Evolutionary conservation across 2,797 vertebrate genomes (phyloP), one percentile per base, ranked within the genome.

Genomic region (Triplophysa bombifrons): DNA sequence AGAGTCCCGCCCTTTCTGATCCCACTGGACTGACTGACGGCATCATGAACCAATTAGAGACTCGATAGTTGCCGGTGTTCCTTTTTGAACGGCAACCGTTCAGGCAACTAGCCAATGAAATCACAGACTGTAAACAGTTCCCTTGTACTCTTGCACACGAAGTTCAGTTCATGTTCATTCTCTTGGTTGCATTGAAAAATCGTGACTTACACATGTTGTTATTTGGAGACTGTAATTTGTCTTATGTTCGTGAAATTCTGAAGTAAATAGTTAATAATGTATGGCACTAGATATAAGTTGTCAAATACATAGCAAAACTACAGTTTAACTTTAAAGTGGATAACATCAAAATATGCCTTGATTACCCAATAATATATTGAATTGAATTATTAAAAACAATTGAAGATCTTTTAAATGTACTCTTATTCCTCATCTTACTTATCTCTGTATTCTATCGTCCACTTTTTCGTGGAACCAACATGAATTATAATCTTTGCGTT

Each of bases 1-100:
- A 82, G 48, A 67, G 4, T 85, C 83, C 87, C 87, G 83, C 86
- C 88, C 80, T 83, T 76, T 84, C 76, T 58, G 38, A 22, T 7
- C 65, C 76, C 64, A 38, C 50, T n/a, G 5, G 16, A 1, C 0
- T 85, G 80, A 87, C 9, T 22, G 87, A 85, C 75, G 44, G 48
- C 3, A 12, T 19, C 4, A 0, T 14, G 7, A 48, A n/a, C 88
- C 88, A 88, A 87, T 86, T 69, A 82, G 19, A 17, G 17, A 13
- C 14, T 19, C n/a, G 20, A n/a, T 44, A 16, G 9, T 3, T 9
- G 10, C 76, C 51, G 13, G 72, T 53, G 66, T 77, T 8, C 14
- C 70, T 12, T 73, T 79, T 81, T 83, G 64, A 83, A 84, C 63
- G 19, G 19, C 16, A 70, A 72, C 8, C 22, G 50, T 63, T 14